These are phyloP conservation scores for Cerastis rubricosa DNA, from an alignment of 2,888 invertebrate genomes.

Conservation along the genomic window DNA sequence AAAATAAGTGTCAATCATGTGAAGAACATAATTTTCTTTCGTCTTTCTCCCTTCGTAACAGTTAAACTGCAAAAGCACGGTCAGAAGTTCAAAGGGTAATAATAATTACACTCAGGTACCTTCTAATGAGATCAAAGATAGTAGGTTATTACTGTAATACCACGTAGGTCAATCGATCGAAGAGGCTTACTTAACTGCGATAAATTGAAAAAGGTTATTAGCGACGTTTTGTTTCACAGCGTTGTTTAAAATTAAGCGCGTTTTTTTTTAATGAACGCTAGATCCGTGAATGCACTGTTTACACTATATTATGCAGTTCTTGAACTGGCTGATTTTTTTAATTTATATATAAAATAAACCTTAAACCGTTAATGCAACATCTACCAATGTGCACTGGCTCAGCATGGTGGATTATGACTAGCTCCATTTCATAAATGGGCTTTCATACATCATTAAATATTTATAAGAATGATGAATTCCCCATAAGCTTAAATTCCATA, in stretches of 20 bases:
- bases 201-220: neutral
- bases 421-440: neutral
- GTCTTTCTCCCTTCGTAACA: neutral
- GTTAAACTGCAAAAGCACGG: neutral
- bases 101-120: neutral
- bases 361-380: no score
- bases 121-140: constrained; percentile 9
- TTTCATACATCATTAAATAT: neutral
- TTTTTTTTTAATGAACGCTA: no score
- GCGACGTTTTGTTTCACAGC: neutral
- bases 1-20: neutral
- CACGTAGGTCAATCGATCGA: constrained; percentile 5
- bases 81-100: neutral
- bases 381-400: neutral
- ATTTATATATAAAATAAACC: no score
- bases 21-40: neutral
- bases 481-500: neutral
- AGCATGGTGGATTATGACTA: neutral
- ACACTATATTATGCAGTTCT: neutral
- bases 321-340: neutral
- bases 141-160: neutral
- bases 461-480: neutral
- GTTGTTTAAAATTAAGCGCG: neutral
- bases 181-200: neutral
- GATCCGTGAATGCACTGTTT: no score